Evolutionary conservation across 2,797 vertebrate genomes (phyloP), one percentile per base, ranked within the genome.

Genomic region (Heliangelus exortis): DNA sequence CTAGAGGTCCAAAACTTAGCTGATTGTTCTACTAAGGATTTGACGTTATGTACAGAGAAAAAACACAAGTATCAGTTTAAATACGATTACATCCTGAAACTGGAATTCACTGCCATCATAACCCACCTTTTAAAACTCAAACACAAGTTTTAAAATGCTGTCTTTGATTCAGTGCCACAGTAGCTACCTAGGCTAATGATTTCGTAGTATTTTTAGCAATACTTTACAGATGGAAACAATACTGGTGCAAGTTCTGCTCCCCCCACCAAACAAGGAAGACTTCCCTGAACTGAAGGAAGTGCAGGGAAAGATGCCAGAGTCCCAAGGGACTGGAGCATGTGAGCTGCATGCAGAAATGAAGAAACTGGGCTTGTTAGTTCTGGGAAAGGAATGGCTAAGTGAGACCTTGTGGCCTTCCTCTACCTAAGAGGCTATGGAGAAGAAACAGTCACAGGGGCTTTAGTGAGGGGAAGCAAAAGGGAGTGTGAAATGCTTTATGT

Each of bases 261-360:
- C 25, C 22, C 22, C 29, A 21, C 31, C 33, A 54, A 74, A 53
- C 14, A 58, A 73, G 21, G 15, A 45, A 36, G 77, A 61, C 21
- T 54, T 8, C 59, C 25, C 23, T 1, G 4, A 54, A 48, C 10
- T 45, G 69, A 17, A 77, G 29, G 13, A 50, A 82, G 51, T 14
- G 62, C 51, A 72, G 48, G 67, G 39, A 76, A 78, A 29, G 58
- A 57, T 0, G 8, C 3, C 66, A 39, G 45, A 4, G 55, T 47
- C 50, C 54, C n/a, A 50, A 34, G 55, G 19, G 55, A 75, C 31
- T 15, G 39, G 29, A 72, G 39, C 20, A n/a, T 0, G 8, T 11
- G 36, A 57, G 34, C 26, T 41, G 0, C 0, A 0, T 1, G 9
- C 20, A 66, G n/a, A 83, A 58, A n/a, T 3, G 12, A 69, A 62